Evolutionary conservation across 2,797 vertebrate species (phyloP), one percentile per base, ranked within the genome.

Genomic region (Australoheros facetus): DNA sequence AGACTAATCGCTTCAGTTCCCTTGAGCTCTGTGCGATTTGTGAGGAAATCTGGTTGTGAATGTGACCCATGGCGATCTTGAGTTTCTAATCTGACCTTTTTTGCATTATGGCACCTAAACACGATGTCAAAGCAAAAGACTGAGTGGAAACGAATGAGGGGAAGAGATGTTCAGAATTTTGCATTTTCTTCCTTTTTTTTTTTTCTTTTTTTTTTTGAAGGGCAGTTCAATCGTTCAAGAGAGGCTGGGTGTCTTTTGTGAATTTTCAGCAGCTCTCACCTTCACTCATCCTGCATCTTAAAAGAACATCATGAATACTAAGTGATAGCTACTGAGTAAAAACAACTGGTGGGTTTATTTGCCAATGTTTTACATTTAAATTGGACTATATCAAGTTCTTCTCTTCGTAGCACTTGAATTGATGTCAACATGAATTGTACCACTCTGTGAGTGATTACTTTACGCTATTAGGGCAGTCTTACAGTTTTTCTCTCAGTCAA

Each of bases 1-100:
- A 30, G 26, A 32, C 10, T 51, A 51, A 5, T 30, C 1, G 2
- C 17, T 45, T 51, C 64, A 0, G 45, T 30, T 69, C 45, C 6
- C 17, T 66, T 69, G 26, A 69, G 45, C 64, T 51, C 42, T 0
- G 45, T 4, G 0, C 13, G 11, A n/a, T 32, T 69, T 51, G 0
- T 1, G 17, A 53, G 45, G 0, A 69, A 69, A 69, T 32, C 26
- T 53, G 12, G 16, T 53, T n/a, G n/a, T 69, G 30, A 69, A 32
- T 69, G 30, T 32, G 64, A 51, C 45, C 45, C 1, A 0, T 8
- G 26, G 26, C 17, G 0, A 69, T 17, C 26, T 69, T 30, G 26
- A 51, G 64, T 13, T 69, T 51, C 28, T 26, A 69, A 45, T 30
- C 45, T n/a, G 0, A 32, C 45, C 64, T 53, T 69, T 26, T 26